Evolutionary conservation across 2,888 invertebrate genomes (phyloP).

Genomic region (Nymphalis urticae): DNA sequence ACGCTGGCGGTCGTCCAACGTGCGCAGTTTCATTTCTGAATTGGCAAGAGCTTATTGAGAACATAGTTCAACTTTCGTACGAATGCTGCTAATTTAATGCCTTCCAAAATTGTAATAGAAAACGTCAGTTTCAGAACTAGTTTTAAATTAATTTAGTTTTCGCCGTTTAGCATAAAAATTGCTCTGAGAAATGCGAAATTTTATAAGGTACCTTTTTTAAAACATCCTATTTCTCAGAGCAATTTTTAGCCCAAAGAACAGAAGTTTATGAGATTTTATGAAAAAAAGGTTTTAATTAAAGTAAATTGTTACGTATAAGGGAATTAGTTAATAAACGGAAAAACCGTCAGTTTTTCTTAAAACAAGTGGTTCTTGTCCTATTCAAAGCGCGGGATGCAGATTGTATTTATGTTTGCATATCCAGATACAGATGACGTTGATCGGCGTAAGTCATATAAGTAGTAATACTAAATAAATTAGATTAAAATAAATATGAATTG

Average conservation of each 20-base stretch:
- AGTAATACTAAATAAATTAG: too few relatives aligned
- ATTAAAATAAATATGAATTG: too few relatives aligned
- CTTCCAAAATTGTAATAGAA: conserved; percentile 27
- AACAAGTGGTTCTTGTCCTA: too few relatives aligned
- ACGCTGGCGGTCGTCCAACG: conserved; percentile 38
- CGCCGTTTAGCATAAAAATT: conserved; percentile 5
- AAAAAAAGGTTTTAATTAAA: too few relatives aligned
- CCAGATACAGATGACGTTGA: too few relatives aligned
- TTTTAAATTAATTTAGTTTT: conserved; percentile 27
- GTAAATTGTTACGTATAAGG: too few relatives aligned
- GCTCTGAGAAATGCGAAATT: background rate
- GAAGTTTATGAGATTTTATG: too few relatives aligned
- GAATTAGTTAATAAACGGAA: too few relatives aligned
- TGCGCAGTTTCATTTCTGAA: conserved; percentile 41
- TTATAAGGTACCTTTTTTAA: background rate
- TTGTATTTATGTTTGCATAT: too few relatives aligned
- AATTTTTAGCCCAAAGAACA: background rate
- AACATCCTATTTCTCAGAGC: background rate
- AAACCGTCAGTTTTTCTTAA: too few relatives aligned
- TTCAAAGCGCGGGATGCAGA: too few relatives aligned
- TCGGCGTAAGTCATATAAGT: too few relatives aligned
- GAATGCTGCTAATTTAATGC: conserved; percentile 32
- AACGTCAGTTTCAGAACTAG: conserved; percentile 17
- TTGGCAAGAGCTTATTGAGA: conserved; percentile 44
- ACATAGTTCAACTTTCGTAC: conserved; percentile 35